Percentiles rank a stretch among this genome's conserved stretches.
Evolutionary conservation across 2,888 invertebrate genomes (phyloP).

Genomic region (Drosophila barbarae): DNA sequence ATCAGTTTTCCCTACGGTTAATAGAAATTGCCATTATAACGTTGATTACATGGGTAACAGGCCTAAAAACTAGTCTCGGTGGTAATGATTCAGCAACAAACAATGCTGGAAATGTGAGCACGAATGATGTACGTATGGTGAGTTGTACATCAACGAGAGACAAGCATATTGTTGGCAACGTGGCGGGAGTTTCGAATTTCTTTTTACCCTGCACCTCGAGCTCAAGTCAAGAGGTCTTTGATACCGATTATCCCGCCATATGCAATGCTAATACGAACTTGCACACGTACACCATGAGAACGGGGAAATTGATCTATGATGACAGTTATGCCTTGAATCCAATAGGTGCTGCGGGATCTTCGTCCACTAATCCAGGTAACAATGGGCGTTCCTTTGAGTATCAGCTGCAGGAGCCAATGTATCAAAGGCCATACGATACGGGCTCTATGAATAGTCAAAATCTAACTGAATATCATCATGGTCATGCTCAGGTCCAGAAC

Average conservation of each 20-base stretch:
- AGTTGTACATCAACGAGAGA: conserved; percentile 81
- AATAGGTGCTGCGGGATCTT: conserved; percentile 56
- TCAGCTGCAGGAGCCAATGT: conserved; percentile 75
- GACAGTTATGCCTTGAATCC: conserved; percentile 83
- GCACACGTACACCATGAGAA: conserved; percentile 89
- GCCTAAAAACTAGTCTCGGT: conserved; percentile 82
- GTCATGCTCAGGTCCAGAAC: conserved; percentile 24
- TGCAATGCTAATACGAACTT: conserved; percentile 92
- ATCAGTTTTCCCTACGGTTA: conserved; percentile 90
- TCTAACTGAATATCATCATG: conserved; percentile 47
- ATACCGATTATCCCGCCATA: conserved; percentile 90
- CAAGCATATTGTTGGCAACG: conserved; percentile 80
- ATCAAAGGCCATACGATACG: conserved; percentile 78
- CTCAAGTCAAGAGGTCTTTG: conserved; percentile 91
- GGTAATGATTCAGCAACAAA: conserved; percentile 76
- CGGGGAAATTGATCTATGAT: conserved; percentile 88
- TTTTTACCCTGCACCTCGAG: conserved; percentile 90
- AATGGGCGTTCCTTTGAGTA: conserved; percentile 55
- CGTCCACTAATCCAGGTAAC: conserved; percentile 34
- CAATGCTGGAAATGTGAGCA: conserved; percentile 40
- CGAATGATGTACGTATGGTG: conserved; percentile 14
- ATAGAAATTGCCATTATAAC: conserved; percentile 93
- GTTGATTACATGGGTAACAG: conserved; percentile 92
- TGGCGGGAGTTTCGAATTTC: conserved; percentile 83
- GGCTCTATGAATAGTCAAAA: conserved; percentile 67